Conservation (phyloP, 1,140 invertebrate species). For the Plutomurus gul region DNA sequence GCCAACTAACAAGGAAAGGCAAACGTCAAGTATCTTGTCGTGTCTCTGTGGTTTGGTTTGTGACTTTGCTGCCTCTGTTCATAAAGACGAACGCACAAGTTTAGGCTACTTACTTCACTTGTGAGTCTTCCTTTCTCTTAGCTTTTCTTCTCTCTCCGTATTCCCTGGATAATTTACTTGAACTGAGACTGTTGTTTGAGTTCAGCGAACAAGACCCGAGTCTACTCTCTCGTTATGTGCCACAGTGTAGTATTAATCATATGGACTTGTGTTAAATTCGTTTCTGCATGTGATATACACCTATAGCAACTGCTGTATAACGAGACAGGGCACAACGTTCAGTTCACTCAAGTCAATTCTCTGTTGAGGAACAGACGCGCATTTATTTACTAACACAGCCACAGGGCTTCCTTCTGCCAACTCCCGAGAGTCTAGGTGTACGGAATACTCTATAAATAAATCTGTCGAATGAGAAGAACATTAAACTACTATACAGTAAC, state of each 20-base stretch:
- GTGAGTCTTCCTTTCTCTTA: background rate
- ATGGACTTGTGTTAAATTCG: too few relatives aligned
- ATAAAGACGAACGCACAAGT: too few relatives aligned
- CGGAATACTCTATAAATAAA: constrained; percentile 24
- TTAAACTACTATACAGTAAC: constrained; percentile 1
- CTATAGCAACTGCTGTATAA: background rate
- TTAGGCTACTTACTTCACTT: background rate
- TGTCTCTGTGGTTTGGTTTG: too few relatives aligned
- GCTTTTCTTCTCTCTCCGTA: background rate
- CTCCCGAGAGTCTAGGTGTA: constrained; percentile 12
- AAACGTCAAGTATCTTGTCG: too few relatives aligned
- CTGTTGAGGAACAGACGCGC: background rate
- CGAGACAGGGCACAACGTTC: background rate
- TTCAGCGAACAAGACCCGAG: background rate
- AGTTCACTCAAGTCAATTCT: background rate
- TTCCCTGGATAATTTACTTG: constrained; percentile 17
- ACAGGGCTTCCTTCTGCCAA: constrained; percentile 6
- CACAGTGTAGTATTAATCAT: too few relatives aligned
- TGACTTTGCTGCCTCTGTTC: too few relatives aligned
- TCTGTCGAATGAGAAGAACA: constrained; percentile 16
- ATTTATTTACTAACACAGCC: constrained; percentile 18
- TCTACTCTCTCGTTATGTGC: background rate
- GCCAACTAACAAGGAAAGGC: too few relatives aligned
- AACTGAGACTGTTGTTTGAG: background rate
- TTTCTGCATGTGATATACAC: too few relatives aligned